These are phyloP conservation scores for Tiphia femorata DNA, from an alignment of 2,888 invertebrate genomes.

Conservation along the genomic window DNA sequence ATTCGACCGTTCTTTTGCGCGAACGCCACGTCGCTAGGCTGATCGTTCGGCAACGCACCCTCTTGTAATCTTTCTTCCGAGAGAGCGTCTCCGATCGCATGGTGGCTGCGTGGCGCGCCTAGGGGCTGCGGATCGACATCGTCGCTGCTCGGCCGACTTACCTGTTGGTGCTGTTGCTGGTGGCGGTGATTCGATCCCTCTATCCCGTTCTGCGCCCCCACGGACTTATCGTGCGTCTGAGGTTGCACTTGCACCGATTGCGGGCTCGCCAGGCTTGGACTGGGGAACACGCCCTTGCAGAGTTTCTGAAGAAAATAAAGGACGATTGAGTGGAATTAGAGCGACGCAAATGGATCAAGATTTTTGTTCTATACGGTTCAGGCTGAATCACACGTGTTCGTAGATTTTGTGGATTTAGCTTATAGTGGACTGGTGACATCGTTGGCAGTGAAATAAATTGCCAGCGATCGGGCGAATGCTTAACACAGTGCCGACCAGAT, in stretches of 20 bases:
- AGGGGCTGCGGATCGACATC: conserved; percentile 54
- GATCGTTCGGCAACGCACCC: conserved; percentile 36
- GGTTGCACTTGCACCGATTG: conserved; percentile 30
- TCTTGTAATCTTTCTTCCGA: conserved; percentile 32
- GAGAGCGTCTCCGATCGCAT: conserved; percentile 36
- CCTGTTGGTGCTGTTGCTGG: conserved; percentile 56
- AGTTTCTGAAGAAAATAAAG: conserved; percentile 38
- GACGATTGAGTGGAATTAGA: not conserved
- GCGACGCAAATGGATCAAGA: too few relatives aligned
- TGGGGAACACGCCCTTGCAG: conserved; percentile 31
- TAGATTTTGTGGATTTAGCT: too few relatives aligned
- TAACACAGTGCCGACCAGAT: too few relatives aligned
- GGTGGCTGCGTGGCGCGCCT: conserved; percentile 53
- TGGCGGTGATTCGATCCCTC: not conserved
- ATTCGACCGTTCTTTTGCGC: conserved; percentile 52
- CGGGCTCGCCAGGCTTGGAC: conserved; percentile 25
- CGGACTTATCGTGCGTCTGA: conserved; percentile 9
- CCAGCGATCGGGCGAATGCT: too few relatives aligned
- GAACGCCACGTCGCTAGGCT: conserved; percentile 44
- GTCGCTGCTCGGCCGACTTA: conserved; percentile 60
- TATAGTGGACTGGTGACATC: too few relatives aligned
- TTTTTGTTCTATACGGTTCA: too few relatives aligned
- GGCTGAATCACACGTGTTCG: too few relatives aligned
- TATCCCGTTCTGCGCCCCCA: not conserved
- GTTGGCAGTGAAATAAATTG: too few relatives aligned